These are phyloP conservation scores for Meandrina meandrites DNA, from an alignment of 92 coral and sea anemone species.

Conservation along the genomic window DNA sequence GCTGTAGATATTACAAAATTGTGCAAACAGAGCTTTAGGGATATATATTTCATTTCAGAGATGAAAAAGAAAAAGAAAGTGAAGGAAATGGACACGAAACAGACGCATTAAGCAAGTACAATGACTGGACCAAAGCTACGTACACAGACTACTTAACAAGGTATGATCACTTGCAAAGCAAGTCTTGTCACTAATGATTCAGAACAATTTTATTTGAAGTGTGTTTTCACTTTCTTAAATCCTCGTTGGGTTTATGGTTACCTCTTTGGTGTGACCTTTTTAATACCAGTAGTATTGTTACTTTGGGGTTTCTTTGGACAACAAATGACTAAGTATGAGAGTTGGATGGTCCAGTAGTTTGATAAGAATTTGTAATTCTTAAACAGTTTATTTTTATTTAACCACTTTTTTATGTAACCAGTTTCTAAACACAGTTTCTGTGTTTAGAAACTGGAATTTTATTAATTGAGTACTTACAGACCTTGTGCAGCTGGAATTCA, in stretches of 20 bases:
- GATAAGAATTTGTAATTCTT: too few relatives aligned
- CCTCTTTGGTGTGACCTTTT: too few relatives aligned
- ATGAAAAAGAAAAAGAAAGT: constrained; percentile 55
- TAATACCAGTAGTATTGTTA: too few relatives aligned
- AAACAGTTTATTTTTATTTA: too few relatives aligned
- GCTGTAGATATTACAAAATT: neutral
- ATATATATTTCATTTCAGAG: constrained; percentile 51
- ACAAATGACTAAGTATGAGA: too few relatives aligned
- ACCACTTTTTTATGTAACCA: too few relatives aligned
- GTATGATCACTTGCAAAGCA: constrained; percentile 30
- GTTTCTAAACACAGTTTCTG: too few relatives aligned
- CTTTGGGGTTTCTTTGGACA: too few relatives aligned
- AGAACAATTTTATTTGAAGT: too few relatives aligned
- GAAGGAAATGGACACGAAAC: constrained; percentile 66
- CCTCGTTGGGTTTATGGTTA: too few relatives aligned
- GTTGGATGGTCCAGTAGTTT: too few relatives aligned
- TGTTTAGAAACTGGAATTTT: too few relatives aligned
- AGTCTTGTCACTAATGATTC: neutral
- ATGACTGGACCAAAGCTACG: constrained; percentile 83
- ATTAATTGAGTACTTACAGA: neutral
- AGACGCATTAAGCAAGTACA: constrained; percentile 76
- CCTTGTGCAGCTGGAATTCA: neutral
- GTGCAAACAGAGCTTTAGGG: neutral
- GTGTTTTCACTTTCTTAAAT: neutral
- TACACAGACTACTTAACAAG: constrained; percentile 68